Evolutionary conservation across 2,888 invertebrate species (phyloP), one percentile per base, ranked within the genome.

Genomic region (Gymnosoma rotundatum): DNA sequence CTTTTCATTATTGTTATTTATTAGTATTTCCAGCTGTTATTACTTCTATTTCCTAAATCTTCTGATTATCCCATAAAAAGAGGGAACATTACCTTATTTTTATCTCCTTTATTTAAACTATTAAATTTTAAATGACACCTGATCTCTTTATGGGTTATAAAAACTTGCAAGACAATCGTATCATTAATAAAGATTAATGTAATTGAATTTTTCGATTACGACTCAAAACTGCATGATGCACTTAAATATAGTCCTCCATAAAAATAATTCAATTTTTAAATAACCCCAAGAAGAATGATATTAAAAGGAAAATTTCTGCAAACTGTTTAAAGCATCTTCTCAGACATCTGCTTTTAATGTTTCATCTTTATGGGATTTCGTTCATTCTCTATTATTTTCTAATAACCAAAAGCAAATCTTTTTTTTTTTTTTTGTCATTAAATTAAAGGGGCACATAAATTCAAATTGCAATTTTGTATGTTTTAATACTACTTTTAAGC

Each of bases 401-500:
- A 64, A 81, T 81, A 70, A 81, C 1, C 7, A 12, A 10, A 81
- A 75, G 81, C 63, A 75, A 81, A 70, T 75, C 75, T 63, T 75
- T 81, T 70, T 5, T 50, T 6, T 32, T n/a, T 5, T 6, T 32
- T n/a, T 48, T 18, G 36, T 38, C 56, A 82, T 82, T 64, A 76
- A 76, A 76, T 32, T 81, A 69, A 75, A 69, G 69, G 52, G 70
- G 52, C 56, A 72, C 70, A 76, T 82, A 76, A 72, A 82, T 82
- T 64, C 6, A 25, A 69, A n/a, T 80, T 67, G 32, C 56, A 25
- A 58, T 52, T 79, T 63, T 61, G 8, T 61, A 67, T 61, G 52
- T 42, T 21, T 38, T 16, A 76, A 18, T 25, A 20, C 42, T 25
- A 9, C 32, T 10, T 45, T n/a, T 52, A n/a, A 14, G 1, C n/a